A percentile compares a stretch with the other conserved stretches of the same genome.
Evolutionary conservation across 2,113 vertebrate species (phyloP).

Genomic region (Myotis davidii): DNA sequence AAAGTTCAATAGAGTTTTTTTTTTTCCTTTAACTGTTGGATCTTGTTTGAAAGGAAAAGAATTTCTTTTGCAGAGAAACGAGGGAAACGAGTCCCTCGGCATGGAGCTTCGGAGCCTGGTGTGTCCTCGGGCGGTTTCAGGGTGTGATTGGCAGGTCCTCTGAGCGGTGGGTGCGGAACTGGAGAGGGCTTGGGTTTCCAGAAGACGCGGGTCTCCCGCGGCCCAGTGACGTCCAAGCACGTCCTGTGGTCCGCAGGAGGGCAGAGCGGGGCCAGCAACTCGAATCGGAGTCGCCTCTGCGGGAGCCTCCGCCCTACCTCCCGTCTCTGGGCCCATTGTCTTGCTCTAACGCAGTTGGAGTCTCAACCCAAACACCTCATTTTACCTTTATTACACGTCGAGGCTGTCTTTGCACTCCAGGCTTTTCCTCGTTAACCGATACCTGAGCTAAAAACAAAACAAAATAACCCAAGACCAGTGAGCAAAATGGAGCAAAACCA

Average conservation of each 20-base stretch:
- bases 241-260: neutral
- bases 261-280: neutral
- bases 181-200: neutral
- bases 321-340: neutral
- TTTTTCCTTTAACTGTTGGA: neutral
- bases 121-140: neutral
- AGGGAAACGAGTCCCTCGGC: neutral
- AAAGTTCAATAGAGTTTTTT: neutral
- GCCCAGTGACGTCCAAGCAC: neutral
- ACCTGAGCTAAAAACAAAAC: neutral
- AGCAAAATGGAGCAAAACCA: constrained; percentile 6
- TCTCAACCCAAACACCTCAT: neutral
- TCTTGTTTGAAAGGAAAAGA: constrained; percentile 19
- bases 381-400: neutral
- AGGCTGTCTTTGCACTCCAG: neutral
- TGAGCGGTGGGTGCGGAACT: neutral
- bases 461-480: neutral
- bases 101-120: neutral
- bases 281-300: neutral
- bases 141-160: no score
- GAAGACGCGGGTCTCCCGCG: neutral
- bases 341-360: neutral
- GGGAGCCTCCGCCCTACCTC: neutral
- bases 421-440: constrained; percentile 14
- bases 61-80: neutral